A percentile compares a stretch with the other conserved stretches of the same genome.
Conservation (phyloP, 2,888 invertebrate genomes). For the Bellardia bayeri region DNA sequence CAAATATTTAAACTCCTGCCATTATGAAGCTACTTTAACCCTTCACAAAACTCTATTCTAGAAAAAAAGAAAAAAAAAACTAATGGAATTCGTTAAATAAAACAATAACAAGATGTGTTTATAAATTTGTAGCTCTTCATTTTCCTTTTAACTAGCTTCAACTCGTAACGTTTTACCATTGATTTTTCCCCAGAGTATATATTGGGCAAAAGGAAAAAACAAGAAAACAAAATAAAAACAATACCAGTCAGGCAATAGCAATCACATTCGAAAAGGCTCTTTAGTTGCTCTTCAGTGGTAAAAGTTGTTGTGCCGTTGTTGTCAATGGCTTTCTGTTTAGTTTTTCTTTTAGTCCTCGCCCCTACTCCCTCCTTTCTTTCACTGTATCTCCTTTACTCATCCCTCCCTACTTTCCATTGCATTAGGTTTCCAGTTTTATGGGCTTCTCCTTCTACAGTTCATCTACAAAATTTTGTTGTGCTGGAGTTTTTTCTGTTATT, state of each 20-base stretch:
- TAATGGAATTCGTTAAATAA: slow-evolving; percentile 64
- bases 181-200: slow-evolving; percentile 70
- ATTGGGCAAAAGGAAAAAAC: not conserved
- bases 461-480: slow-evolving; percentile 30
- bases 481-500: slow-evolving; percentile 26
- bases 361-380: not conserved
- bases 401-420: not conserved
- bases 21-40: not conserved
- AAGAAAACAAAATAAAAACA: slow-evolving; percentile 12
- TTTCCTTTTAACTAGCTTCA: slow-evolving; percentile 49
- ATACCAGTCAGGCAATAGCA: slow-evolving; percentile 25
- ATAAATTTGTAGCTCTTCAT: slow-evolving; percentile 25
- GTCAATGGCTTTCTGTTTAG: slow-evolving; percentile 48
- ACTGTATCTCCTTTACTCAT: not conserved
- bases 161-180: slow-evolving; percentile 68
- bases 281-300: slow-evolving; percentile 31
- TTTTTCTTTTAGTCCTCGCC: not conserved
- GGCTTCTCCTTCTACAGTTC: slow-evolving; percentile 17
- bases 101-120: slow-evolving; percentile 47
- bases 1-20: not conserved
- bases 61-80: not conserved
- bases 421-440: not conserved
- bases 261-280: slow-evolving; percentile 45
- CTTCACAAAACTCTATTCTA: not conserved
- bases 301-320: slow-evolving; percentile 40